Evolutionary conservation across 2,113 vertebrate species (phyloP), one percentile per base, ranked within the genome.

Genomic region (Drymodes brunneopygia): DNA sequence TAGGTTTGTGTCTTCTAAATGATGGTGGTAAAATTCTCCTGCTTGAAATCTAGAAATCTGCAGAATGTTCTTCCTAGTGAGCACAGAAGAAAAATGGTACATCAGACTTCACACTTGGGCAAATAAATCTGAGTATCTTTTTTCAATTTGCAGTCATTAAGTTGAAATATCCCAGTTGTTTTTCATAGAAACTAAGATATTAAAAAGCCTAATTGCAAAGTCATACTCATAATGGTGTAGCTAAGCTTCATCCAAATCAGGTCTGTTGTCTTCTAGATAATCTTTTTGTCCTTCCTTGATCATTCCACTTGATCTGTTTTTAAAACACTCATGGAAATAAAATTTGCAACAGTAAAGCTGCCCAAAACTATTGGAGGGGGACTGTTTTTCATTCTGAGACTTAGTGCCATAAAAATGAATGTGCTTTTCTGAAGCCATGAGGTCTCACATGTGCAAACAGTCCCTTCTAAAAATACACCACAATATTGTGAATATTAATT

Each of bases 401-500:
- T 57, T 20, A 23, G n/a, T 72, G 40, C 38, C 71, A 10, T 66
- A 42, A 57, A 71, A 65, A 72, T 22, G 7, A 48, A 14, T 15
- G 15, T 82, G 12, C 5, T 61, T 86, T 91, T 57, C 24, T 89
- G 58, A 85, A 89, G n/a, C 48, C 19, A 28, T 75, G n/a, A 72
- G 48, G 22, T 81, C 42, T 78, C 3, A 4, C 20, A 19, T 71
- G 33, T 79, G 62, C 65, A 56, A 92, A n/a, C 64, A 69, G 42
- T 65, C 15, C 75, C 35, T 72, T 90, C 66, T 77, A 25, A 58
- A 82, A 85, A 80, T 73, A 48, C 28, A 54, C 12, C 33, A 31
- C 50, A 85, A 65, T 65, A 54, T 79, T 92, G 42, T 57, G 70
- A 29, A 56, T 89, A 75, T 95, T 94, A 89, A 89, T 94, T 89